Conservation (phyloP, 37 sponge, comb jelly and placozoan genomes). For the Spongia lamella region DNA sequence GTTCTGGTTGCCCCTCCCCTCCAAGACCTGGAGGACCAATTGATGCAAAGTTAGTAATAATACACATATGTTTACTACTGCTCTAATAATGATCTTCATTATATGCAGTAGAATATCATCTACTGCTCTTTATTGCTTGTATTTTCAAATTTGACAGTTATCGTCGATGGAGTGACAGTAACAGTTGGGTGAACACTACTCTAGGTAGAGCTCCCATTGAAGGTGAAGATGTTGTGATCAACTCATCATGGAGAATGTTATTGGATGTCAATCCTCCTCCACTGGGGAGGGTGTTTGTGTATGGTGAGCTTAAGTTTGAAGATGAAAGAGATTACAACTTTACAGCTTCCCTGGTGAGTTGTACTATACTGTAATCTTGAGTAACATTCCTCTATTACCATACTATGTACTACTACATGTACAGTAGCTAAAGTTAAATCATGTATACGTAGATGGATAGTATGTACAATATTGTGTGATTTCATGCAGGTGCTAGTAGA, state of each 20-base stretch:
- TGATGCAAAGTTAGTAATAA: conserved; percentile 10
- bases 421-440: neutral
- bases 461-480: neutral
- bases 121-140: neutral
- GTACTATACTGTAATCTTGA: neutral
- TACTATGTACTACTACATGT: neutral
- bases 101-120: neutral
- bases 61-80: too few species aligned
- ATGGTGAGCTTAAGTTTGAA: conserved; percentile 71
- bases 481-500: conserved; percentile 62
- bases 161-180: conserved; percentile 71
- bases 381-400: neutral
- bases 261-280: conserved; percentile 70
- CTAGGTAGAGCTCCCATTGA: conserved; percentile 31
- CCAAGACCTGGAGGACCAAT: conserved; percentile 11
- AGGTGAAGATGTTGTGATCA: conserved; percentile 73
- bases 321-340: conserved; percentile 77
- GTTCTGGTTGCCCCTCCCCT: conserved; percentile 51
- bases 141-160: conserved; percentile 17
- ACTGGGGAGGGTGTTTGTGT: conserved; percentile 46
- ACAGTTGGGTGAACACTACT: conserved; percentile 47
- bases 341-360: conserved; percentile 66
- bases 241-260: conserved; percentile 63
- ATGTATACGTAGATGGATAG: neutral
- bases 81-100: too few species aligned